These are phyloP conservation scores for Xiphorhynchus erythropygius DNA, from an alignment of 2,797 vertebrate genomes.

Conservation along the genomic window DNA sequence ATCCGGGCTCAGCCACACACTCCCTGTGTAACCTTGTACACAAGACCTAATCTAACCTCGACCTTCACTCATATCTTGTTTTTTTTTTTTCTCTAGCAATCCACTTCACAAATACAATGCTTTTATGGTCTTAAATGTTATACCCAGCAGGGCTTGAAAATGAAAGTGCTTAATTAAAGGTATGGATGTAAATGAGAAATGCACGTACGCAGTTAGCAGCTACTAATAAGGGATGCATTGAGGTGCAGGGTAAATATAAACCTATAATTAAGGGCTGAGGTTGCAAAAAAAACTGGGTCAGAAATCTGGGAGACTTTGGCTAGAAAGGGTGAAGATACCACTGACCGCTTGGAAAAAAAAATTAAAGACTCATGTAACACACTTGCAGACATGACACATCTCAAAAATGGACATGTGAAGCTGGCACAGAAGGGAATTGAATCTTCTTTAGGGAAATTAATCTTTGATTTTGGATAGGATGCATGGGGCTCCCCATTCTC, in stretches of 20 bases:
- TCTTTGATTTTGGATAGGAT: not conserved
- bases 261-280: not conserved
- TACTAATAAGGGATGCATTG: not conserved
- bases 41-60: not conserved
- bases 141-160: not conserved
- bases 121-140: not conserved
- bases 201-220: not conserved
- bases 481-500: not conserved
- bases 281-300: not conserved
- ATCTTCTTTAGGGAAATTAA: not conserved
- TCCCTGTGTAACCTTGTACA: not conserved
- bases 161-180: not conserved
- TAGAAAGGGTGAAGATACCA: not conserved
- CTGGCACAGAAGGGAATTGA: not conserved
- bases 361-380: not conserved
- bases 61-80: not conserved
- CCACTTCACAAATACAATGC: not conserved
- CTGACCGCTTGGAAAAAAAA: not conserved
- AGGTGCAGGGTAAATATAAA: not conserved
- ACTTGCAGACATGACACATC: not conserved
- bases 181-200: not conserved
- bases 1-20: not conserved
- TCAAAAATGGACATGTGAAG: not conserved
- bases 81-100: not conserved
- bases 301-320: not conserved